Evolutionary conservation across 2,113 vertebrate species (phyloP).

Genomic region (Peromyscus leucopus): DNA sequence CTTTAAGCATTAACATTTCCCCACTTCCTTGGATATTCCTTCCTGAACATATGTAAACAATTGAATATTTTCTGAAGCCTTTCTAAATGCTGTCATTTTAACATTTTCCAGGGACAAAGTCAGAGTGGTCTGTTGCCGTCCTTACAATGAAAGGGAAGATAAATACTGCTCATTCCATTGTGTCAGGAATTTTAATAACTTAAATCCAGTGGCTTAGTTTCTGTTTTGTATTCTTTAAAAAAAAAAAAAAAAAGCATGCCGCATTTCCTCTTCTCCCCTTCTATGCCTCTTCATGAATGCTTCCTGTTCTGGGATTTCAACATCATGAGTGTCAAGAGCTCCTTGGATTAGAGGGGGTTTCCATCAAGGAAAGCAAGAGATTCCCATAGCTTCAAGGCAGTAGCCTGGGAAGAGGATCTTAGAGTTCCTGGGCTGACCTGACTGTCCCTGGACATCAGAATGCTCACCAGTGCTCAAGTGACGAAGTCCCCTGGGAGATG

Average conservation of each 20-base stretch:
- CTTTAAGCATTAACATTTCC: background rate
- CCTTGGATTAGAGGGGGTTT: background rate
- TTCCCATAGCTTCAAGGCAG: background rate
- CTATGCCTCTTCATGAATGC: background rate
- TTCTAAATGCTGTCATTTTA: slow-evolving; percentile 38
- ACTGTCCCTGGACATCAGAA: background rate
- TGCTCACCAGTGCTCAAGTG: background rate
- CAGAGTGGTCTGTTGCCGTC: background rate
- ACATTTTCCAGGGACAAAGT: slow-evolving; percentile 7
- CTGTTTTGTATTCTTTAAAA: slow-evolving; percentile 27
- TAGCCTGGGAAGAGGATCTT: background rate
- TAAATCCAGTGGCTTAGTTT: slow-evolving; percentile 16
- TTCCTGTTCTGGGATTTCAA: slow-evolving; percentile 17
- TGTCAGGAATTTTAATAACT: slow-evolving; percentile 50
- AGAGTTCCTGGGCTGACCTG: background rate
- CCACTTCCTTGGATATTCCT: background rate
- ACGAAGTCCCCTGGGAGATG: too few relatives aligned
- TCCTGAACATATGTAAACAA: background rate
- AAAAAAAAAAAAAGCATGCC: background rate
- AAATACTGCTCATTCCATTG: background rate
- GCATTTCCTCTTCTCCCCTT: background rate
- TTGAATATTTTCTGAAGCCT: background rate
- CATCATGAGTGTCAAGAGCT: background rate
- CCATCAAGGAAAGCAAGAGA: background rate
- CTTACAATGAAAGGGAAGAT: background rate